Conservation (phyloP, 2,797 vertebrate genomes). For the Bradypodion pumilum region DNA sequence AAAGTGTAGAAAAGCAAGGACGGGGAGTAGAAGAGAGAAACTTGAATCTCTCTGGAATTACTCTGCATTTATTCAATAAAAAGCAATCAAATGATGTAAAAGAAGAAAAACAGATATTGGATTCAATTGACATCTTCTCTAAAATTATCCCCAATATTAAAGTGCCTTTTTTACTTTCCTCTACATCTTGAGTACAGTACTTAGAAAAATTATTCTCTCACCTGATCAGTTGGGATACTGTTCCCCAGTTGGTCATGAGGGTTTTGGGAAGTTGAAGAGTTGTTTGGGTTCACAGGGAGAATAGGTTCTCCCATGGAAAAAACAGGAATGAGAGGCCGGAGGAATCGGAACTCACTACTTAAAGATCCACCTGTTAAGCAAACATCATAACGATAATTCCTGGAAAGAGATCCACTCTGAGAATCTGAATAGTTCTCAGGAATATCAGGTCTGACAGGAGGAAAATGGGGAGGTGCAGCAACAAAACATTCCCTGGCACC, state of each 20-base stretch:
- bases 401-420: constrained; percentile 26
- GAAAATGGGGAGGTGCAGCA: neutral
- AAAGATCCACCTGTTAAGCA: constrained; percentile 23
- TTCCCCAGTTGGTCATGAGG: neutral
- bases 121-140: too few relatives aligned
- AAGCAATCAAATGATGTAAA: too few relatives aligned
- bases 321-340: constrained; percentile 47
- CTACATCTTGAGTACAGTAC: too few relatives aligned
- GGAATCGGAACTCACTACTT: too few relatives aligned
- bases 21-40: too few relatives aligned
- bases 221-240: neutral
- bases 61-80: too few relatives aligned
- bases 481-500: constrained; percentile 3
- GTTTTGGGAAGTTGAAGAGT: neutral
- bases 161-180: too few relatives aligned
- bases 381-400: constrained; percentile 56
- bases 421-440: constrained; percentile 10
- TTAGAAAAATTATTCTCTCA: neutral
- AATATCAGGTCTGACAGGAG: neutral
- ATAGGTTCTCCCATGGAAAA: constrained; percentile 24
- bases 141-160: too few relatives aligned
- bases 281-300: neutral
- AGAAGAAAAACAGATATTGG: too few relatives aligned
- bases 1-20: neutral
- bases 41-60: too few relatives aligned